Conservation (phyloP, 1,140 invertebrate genomes). For the Halesus radiatus region DNA sequence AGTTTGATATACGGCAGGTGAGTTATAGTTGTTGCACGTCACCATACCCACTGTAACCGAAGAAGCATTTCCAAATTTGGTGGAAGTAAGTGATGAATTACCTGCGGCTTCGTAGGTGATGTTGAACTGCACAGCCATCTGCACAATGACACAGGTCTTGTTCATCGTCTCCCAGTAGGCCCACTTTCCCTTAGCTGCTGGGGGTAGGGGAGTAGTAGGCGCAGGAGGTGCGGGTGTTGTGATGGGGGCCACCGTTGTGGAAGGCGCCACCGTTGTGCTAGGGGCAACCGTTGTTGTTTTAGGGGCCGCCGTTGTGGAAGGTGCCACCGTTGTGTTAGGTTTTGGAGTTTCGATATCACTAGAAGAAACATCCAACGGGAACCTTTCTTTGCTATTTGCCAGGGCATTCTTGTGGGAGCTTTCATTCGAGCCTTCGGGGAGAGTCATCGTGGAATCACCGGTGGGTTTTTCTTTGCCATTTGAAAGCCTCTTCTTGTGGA, state of each 20-base stretch:
- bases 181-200: constrained; percentile 72
- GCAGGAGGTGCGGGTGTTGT: constrained; percentile 61
- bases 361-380: too few species aligned
- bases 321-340: background rate
- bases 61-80: too few species aligned
- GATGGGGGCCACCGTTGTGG: constrained; percentile 58
- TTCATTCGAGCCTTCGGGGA: too few species aligned
- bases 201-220: constrained; percentile 62
- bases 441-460: too few species aligned
- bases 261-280: constrained; percentile 55
- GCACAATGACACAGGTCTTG: constrained; percentile 71
- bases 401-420: too few species aligned
- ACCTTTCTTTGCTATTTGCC: too few species aligned
- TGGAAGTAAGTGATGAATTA: constrained; percentile 23
- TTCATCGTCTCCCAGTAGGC: constrained; percentile 62
- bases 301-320: constrained; percentile 24
- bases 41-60: too few species aligned
- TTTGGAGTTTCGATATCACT: too few species aligned
- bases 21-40: too few species aligned
- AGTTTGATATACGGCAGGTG: too few species aligned
- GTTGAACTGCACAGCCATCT: constrained; percentile 76
- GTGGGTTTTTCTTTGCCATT: too few species aligned
- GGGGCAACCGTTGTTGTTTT: constrained; percentile 56
- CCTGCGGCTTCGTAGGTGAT: constrained; percentile 70
- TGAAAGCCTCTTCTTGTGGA: too few species aligned